A percentile compares a stretch with the other conserved stretches of the same genome.
phyloP scores from a whole-genome alignment of 2,888 invertebrate genomes.

The Melikaiella ostensackeni region DNA sequence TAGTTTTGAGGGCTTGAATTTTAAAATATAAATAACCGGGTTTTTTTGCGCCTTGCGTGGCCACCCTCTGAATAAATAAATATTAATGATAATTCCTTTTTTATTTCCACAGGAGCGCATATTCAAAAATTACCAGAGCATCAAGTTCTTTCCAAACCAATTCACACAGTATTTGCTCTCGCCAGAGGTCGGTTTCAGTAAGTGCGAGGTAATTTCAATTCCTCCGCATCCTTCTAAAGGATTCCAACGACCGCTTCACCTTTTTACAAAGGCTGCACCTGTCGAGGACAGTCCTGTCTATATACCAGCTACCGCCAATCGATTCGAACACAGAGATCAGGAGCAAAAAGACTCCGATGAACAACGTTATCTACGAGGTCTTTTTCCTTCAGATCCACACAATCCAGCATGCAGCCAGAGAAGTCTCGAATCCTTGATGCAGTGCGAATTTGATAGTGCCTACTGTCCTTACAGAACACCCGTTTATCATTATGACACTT shows the following conservation, averaged over 20 bases:
- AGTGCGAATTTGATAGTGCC: conserved; percentile 73
- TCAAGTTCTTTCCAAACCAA: conserved; percentile 93
- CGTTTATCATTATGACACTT: too few relatives aligned
- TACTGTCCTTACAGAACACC: conserved; percentile 73
- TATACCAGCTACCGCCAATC: background rate
- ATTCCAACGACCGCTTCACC: conserved; percentile 89
- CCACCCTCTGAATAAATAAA: too few relatives aligned
- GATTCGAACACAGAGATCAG: background rate
- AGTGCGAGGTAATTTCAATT: conserved; percentile 90
- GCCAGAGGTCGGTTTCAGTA: conserved; percentile 94
- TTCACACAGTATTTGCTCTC: conserved; percentile 95
- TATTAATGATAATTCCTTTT: conserved; percentile 19
- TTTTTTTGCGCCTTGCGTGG: too few relatives aligned
- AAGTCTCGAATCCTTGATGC: conserved; percentile 69
- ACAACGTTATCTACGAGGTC: background rate
- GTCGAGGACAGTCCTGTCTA: background rate
- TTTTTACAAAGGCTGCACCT: conserved; percentile 71
- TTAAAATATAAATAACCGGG: too few relatives aligned
- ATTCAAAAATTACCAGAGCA: conserved; percentile 89
- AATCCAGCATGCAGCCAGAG: conserved; percentile 65
- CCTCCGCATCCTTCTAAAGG: conserved; percentile 92
- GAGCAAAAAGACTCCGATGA: conserved; percentile 40
- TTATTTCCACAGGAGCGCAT: conserved; percentile 86
- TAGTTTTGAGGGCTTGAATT: too few relatives aligned
- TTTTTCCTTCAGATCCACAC: background rate